Evolutionary conservation across 2,113 vertebrate species (phyloP).

Genomic region (Arizona elegans): DNA sequence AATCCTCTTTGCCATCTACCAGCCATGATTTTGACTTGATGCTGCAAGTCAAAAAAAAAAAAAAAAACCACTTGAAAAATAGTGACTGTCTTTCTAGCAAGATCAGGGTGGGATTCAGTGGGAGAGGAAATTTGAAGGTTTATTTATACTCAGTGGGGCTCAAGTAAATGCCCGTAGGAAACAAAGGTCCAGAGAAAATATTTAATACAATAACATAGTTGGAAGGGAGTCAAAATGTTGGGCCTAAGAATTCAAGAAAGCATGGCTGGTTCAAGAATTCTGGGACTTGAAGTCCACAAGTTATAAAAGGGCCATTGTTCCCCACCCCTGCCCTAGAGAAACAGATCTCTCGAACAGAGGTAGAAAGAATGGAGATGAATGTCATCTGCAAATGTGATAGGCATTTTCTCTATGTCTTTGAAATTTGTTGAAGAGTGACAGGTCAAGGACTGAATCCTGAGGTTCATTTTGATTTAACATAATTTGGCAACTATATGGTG

Average conservation of each 20-base stretch:
- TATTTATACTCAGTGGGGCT: background rate
- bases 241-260: background rate
- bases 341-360: background rate
- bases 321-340: background rate
- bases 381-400: background rate
- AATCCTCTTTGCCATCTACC: background rate
- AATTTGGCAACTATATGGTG: background rate
- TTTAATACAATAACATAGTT: background rate
- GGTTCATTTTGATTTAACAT: background rate
- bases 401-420: background rate
- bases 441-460: background rate
- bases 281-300: background rate
- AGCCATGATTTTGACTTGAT: background rate
- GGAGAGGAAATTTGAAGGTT: background rate
- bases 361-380: background rate
- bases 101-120: background rate
- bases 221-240: background rate
- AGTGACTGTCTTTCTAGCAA: background rate
- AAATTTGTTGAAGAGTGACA: background rate
- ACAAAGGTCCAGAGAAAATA: background rate
- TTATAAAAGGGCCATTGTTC: background rate
- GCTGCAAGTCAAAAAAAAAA: background rate
- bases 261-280: background rate
- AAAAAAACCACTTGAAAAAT: background rate
- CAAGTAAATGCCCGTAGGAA: background rate